phyloP scores from a whole-genome alignment of 2,888 invertebrate genomes.

The Apodemia zela region DNA sequence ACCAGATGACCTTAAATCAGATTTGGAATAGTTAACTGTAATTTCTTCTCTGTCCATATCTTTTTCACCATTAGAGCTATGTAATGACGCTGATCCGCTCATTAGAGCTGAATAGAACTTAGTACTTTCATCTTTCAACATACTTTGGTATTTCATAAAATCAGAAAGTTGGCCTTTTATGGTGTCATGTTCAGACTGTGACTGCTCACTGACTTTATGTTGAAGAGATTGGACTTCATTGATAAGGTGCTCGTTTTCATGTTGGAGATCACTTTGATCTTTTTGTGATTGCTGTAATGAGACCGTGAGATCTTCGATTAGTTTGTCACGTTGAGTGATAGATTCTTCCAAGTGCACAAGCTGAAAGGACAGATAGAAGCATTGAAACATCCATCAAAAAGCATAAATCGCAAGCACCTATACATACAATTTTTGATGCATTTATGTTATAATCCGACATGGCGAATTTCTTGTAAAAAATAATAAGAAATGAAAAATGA shows the following conservation, averaged over 20 bases:
- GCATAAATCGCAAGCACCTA: slow-evolving; percentile 13
- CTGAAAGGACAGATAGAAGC: slow-evolving; percentile 78
- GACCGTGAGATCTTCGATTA: slow-evolving; percentile 86
- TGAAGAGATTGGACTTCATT: slow-evolving; percentile 79
- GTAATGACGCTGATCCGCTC: slow-evolving; percentile 61
- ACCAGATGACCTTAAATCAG: slow-evolving; percentile 58
- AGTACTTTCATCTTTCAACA: slow-evolving; percentile 67
- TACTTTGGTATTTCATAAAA: slow-evolving; percentile 64
- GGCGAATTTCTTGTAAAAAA: too few relatives aligned
- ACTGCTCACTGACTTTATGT: slow-evolving; percentile 52
- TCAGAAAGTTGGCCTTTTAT: slow-evolving; percentile 68
- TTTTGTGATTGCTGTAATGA: slow-evolving; percentile 84
- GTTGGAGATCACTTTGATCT: slow-evolving; percentile 81
- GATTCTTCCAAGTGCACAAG: slow-evolving; percentile 87
- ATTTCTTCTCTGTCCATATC: slow-evolving; percentile 76
- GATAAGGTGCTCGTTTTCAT: slow-evolving; percentile 81
- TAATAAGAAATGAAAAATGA: too few relatives aligned
- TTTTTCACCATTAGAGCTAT: slow-evolving; percentile 67
- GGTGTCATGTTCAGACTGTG: slow-evolving; percentile 60
- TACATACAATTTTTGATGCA: slow-evolving; percentile 1
- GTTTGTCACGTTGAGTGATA: slow-evolving; percentile 83
- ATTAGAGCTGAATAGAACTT: slow-evolving; percentile 67
- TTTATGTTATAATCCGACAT: background rate
- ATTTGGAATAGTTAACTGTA: slow-evolving; percentile 64
- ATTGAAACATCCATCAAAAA: slow-evolving; percentile 32